Conservation (phyloP, 1,140 invertebrate species). For the Drosophila lowei region DNA sequence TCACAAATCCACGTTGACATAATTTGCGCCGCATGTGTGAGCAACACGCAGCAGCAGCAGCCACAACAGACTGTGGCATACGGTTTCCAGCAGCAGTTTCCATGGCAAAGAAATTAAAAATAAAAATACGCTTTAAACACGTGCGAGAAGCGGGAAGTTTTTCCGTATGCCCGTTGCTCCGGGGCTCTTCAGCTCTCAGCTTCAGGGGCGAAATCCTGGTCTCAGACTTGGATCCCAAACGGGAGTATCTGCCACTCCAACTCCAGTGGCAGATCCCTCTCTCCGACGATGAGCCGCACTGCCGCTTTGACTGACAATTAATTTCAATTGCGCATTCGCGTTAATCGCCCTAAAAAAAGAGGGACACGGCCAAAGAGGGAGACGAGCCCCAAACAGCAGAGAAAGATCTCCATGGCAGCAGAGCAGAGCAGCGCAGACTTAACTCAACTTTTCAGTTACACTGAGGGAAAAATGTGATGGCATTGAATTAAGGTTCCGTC, state of each 20-base stretch:
- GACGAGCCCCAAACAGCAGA: not conserved
- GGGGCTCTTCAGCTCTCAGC: not conserved
- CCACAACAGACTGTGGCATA: conserved; percentile 39
- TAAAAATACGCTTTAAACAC: conserved; percentile 73
- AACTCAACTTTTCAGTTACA: conserved; percentile 51
- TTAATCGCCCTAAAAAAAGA: conserved; percentile 71
- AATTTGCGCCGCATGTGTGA: conserved; percentile 72
- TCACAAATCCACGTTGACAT: conserved; percentile 72
- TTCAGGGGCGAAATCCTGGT: conserved; percentile 7
- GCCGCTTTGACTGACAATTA: conserved; percentile 79
- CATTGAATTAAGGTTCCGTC: too few species aligned
- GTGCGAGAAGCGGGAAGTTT: conserved; percentile 37
- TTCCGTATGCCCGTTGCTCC: conserved; percentile 14
- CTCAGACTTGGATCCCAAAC: conserved; percentile 4
- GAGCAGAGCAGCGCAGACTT: conserved; percentile 10
- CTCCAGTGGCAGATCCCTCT: conserved; percentile 10
- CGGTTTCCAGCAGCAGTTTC: conserved; percentile 37
- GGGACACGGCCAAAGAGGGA: not conserved
- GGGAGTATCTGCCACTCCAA: not conserved
- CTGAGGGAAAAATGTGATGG: not conserved
- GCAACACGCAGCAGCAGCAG: conserved; percentile 31
- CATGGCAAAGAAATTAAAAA: conserved; percentile 61
- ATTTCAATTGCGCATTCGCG: conserved; percentile 80
- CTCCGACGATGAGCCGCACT: conserved; percentile 2
- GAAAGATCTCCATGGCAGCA: conserved; percentile 23